A percentile compares a stretch with the other conserved stretches of the same genome.
Evolutionary conservation across 2,888 invertebrate genomes (phyloP).

Genomic region (Cephonodes hylas): DNA sequence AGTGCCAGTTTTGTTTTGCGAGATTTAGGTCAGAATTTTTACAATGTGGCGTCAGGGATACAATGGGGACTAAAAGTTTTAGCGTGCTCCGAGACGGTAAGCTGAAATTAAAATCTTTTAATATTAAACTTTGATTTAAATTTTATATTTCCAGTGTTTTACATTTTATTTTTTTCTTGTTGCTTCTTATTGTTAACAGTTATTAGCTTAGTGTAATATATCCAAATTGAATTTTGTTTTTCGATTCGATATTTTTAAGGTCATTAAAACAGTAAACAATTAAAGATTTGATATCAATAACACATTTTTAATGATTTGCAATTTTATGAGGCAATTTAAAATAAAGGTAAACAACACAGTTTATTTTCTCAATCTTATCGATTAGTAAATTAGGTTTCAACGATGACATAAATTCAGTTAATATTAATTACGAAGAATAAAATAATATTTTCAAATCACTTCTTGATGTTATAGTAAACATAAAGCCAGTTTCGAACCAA

Average conservation of each 20-base stretch:
- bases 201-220: too few species aligned
- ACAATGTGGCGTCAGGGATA: slow-evolving; percentile 72
- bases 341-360: too few species aligned
- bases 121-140: not conserved
- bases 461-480: not conserved
- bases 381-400: too few species aligned
- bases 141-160: not conserved
- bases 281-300: too few species aligned
- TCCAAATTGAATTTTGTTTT: too few species aligned
- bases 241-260: too few species aligned
- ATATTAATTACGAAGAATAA: not conserved
- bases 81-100: slow-evolving; percentile 46
- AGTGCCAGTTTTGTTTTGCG: slow-evolving; percentile 72
- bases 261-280: too few species aligned
- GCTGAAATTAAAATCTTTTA: slow-evolving; percentile 24
- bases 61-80: slow-evolving; percentile 59
- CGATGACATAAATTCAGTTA: too few species aligned
- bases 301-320: too few species aligned
- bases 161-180: not conserved
- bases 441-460: not conserved
- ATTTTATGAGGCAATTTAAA: too few species aligned
- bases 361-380: too few species aligned
- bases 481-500: not conserved
- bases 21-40: slow-evolving; percentile 79
- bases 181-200: not conserved